Evolutionary conservation across 2,888 invertebrate genomes (phyloP), one percentile per base, ranked within the genome.

Genomic region (Dasypogon diadema): DNA sequence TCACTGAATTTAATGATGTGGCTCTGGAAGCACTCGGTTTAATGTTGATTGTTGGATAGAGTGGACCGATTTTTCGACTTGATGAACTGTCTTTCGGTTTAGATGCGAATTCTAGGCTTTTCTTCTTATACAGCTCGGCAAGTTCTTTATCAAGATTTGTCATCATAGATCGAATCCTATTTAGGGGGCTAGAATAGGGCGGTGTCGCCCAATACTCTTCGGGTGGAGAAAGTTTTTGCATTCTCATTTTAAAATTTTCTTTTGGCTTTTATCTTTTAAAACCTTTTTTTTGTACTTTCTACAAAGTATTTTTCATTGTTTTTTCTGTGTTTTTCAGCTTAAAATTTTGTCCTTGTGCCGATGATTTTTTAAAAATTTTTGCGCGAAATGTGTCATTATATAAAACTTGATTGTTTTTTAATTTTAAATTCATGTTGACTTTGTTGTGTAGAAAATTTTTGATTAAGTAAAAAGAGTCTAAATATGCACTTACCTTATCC

Each of bases 101-200:
- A 12, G 42, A 8, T 12, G 42, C 51, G 18, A 12, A 42, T 12
- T 51, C 51, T 1, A 56, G 24, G 8, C 18, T 34, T 16, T 58
- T 58, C 14, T 48, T 65, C n/a, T 24, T 42, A 16, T 65, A 65
- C 12, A 65, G 26, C 24, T 65, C 65, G 4, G 42, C 5, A 21
- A 76, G 30, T 60, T 76, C 76, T 14, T 76, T 76, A 10, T 74
- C 74, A 2, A 74, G 16, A 21, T 65, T 74, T 2, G 65, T 56
- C 42, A 76, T 51, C 65, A 56, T 74, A 14, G 55, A 18, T 3
- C 74, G 65, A 10, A 76, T 68, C 22, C 65, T 10, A 14, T 26
- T 46, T 18, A 65, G 24, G 22, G 65, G 65, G 12, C 21, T 65
- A 4, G 46, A 24, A n/a, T 65, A 65, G 6, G 65, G 65, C 18